Evolutionary conservation across 2,888 invertebrate species (phyloP).

Genomic region (Cheilosia grossa): DNA sequence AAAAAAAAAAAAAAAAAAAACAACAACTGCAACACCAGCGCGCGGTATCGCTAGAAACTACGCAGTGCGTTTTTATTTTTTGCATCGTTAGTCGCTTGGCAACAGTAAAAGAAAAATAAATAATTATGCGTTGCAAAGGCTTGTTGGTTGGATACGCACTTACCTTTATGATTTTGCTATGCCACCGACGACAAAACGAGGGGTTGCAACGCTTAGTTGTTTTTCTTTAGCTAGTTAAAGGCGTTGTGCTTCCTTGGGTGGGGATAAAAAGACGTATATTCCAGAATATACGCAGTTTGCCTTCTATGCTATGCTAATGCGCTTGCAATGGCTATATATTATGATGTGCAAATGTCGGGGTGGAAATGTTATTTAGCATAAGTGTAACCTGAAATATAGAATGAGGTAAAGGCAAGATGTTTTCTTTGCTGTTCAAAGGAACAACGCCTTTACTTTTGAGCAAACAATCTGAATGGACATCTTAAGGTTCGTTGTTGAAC

Average conservation of each 20-base stretch:
- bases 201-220: constrained; percentile 39
- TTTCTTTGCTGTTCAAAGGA: constrained; percentile 37
- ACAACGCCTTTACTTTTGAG: constrained; percentile 13
- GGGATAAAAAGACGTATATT: constrained; percentile 32
- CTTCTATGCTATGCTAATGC: constrained; percentile 20
- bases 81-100: constrained; percentile 58
- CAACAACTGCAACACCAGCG: constrained; percentile 20
- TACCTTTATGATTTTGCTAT: constrained; percentile 47
- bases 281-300: constrained; percentile 36
- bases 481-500: too few species aligned
- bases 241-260: constrained; percentile 24
- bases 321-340: neutral
- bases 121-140: constrained; percentile 63
- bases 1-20: constrained; percentile 10
- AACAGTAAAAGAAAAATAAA: constrained; percentile 56
- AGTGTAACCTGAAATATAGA: constrained; percentile 6
- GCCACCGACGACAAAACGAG: constrained; percentile 10
- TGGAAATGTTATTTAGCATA: constrained; percentile 14
- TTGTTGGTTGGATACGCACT: constrained; percentile 64
- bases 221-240: neutral
- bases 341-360: constrained; percentile 4
- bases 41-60: constrained; percentile 48
- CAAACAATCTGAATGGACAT: neutral
- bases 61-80: constrained; percentile 58
- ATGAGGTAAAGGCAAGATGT: constrained; percentile 1